These are phyloP conservation scores for Daubentonia madagascariensis DNA, from an alignment of 2,113 vertebrate species.

Conservation along the genomic window DNA sequence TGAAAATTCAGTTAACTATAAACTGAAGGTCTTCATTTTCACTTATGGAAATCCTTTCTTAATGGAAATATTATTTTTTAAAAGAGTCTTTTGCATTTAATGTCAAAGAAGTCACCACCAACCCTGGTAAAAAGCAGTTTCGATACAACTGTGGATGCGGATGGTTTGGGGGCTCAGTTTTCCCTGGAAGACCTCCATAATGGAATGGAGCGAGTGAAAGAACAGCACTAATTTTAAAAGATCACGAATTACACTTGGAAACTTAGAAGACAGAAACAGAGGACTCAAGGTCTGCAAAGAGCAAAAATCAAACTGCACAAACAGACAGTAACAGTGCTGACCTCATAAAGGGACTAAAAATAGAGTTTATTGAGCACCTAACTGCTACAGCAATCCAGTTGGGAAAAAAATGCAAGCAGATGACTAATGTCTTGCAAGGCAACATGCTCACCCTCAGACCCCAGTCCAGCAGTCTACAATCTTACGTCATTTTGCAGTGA, in stretches of 20 bases:
- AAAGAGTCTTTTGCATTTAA: neutral
- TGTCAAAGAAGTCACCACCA: neutral
- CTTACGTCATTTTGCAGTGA: neutral
- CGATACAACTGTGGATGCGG: neutral
- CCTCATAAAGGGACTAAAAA: neutral
- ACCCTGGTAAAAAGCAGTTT: neutral
- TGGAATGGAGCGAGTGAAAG: neutral
- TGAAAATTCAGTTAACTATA: neutral
- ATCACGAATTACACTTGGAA: neutral
- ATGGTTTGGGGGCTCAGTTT: neutral
- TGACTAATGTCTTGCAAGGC: neutral
- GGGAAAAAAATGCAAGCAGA: neutral
- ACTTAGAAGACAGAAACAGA: neutral
- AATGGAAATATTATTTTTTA: neutral
- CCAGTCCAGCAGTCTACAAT: neutral
- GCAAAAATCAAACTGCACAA: neutral
- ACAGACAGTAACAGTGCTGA: neutral
- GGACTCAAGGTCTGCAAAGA: neutral
- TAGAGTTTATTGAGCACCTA: neutral
- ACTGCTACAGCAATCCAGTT: neutral
- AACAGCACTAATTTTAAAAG: neutral
- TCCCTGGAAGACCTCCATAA: neutral
- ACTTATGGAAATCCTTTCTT: neutral
- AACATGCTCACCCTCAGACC: neutral
- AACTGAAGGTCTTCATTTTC: neutral